Evolutionary conservation across 2,113 vertebrate genomes (phyloP).

Genomic region (Clupea harengus): DNA sequence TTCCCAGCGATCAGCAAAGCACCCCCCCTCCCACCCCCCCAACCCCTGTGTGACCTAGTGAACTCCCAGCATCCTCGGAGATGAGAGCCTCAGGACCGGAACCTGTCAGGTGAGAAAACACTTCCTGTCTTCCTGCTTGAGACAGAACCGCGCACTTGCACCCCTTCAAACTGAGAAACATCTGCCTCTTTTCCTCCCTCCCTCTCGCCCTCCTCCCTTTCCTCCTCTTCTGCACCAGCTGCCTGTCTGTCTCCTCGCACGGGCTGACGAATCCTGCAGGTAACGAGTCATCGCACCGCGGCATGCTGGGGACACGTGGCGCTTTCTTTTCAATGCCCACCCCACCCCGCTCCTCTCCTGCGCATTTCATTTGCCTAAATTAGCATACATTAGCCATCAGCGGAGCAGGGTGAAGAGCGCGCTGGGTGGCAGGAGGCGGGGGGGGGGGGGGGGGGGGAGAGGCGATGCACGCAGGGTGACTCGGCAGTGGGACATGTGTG

Average conservation of each 20-base stretch:
- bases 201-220: not conserved
- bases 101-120: not conserved
- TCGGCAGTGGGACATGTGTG: not conserved
- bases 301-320: slow-evolving; percentile 66
- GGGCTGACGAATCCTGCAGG: slow-evolving; percentile 53
- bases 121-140: not conserved
- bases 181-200: slow-evolving; percentile 10
- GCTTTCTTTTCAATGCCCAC: slow-evolving; percentile 32
- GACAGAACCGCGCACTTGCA: not conserved
- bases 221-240: slow-evolving; percentile 35
- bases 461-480: not conserved
- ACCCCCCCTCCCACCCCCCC: not conserved
- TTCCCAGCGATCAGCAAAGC: too few species aligned
- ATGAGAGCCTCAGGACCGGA: not conserved
- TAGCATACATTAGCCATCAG: slow-evolving; percentile 69
- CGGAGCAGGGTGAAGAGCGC: slow-evolving; percentile 43
- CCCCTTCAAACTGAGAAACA: slow-evolving; percentile 27
- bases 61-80: slow-evolving; percentile 9
- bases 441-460: slow-evolving; percentile 26
- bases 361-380: slow-evolving; percentile 74
- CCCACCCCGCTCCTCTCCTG: slow-evolving; percentile 37
- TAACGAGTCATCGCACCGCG: slow-evolving; percentile 62
- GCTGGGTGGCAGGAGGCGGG: slow-evolving; percentile 42
- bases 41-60: not conserved
- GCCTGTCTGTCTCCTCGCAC: slow-evolving; percentile 49